Evolutionary conservation across 2,113 vertebrate genomes (phyloP).

Genomic region (Pachycephala philippinensis): DNA sequence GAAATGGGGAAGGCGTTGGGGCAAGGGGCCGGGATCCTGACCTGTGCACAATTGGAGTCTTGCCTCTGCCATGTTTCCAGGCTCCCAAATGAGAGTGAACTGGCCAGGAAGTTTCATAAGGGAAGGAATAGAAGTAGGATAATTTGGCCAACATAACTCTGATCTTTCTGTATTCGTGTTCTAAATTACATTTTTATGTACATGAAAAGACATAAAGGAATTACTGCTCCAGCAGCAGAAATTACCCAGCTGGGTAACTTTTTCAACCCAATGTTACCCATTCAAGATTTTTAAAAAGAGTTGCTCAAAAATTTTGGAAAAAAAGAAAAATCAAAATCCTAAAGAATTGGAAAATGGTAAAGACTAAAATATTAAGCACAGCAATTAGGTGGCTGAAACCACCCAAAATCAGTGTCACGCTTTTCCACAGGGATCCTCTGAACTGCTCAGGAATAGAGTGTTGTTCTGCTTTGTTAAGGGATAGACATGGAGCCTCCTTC

Average conservation of each 20-base stretch:
- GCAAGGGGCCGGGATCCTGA: not conserved
- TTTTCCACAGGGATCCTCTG: not conserved
- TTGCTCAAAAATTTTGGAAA: not conserved
- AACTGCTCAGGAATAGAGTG: not conserved
- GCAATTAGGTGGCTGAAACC: not conserved
- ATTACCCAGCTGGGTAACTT: not conserved
- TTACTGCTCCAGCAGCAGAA: not conserved
- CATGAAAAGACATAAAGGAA: not conserved
- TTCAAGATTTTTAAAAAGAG: not conserved
- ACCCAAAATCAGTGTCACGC: not conserved
- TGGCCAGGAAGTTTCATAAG: not conserved
- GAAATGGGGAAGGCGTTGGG: rapidly evolving
- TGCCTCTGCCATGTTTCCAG: not conserved
- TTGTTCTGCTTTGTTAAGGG: not conserved
- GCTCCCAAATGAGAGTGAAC: not conserved
- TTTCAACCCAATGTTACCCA: not conserved
- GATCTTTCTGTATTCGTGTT: not conserved
- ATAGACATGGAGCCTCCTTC: not conserved
- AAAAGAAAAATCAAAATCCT: not conserved
- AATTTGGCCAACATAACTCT: not conserved
- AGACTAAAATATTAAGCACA: not conserved
- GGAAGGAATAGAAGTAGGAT: not conserved
- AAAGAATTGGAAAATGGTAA: not conserved
- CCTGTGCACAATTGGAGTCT: not conserved
- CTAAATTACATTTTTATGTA: not conserved